Evolutionary conservation across 2,797 vertebrate genomes (phyloP), one percentile per base, ranked within the genome.

Genomic region (Parauchenoglanis punctatus): DNA sequence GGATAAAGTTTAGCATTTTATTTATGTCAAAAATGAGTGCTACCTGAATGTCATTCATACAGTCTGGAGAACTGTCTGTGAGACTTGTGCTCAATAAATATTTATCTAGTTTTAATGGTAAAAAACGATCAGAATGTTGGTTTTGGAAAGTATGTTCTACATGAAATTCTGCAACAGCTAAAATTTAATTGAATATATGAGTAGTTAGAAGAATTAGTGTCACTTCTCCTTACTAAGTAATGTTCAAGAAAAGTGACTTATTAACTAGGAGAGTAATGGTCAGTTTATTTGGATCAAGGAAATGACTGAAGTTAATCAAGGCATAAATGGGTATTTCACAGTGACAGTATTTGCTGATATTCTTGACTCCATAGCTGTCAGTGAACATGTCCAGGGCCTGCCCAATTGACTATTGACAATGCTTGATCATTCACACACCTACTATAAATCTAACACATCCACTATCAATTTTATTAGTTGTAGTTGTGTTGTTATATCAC

Each of bases 151-250:
- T 17, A 46, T 65, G 28, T 18, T 54, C 59, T 65, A 28, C n/a
- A 40, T 15, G 23, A 35, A n/a, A 67, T 54, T 25, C 35, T 76
- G 46, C 80, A 82, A 5, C 54, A 20, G 28, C 59, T 67, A 70
- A 76, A 76, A 65, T 4, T 4, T 78, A 58, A 56, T 67, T 44
- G 35, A 83, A 56, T 77, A 87, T 83, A 65, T 67, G 23, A 72
- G 18, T 75, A 72, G n/a, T 75, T 61, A 59, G n/a, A 40, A 56
- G 52, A 8, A 54, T 77, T 31, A 56, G 1, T n/a, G 46, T 83
- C 61, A 65, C 11, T 56, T 67, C 17, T 44, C 49, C 77, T 70
- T n/a, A 68, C 54, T 18, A 56, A 83, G 49, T 75, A n/a, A 73
- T 81, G 23, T 18, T 77, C 13, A 31, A 56, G 28, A 56, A 3